Base-by-base conservation (phyloP, 1,140 invertebrate genomes). In the Drosophila lini region DNA sequence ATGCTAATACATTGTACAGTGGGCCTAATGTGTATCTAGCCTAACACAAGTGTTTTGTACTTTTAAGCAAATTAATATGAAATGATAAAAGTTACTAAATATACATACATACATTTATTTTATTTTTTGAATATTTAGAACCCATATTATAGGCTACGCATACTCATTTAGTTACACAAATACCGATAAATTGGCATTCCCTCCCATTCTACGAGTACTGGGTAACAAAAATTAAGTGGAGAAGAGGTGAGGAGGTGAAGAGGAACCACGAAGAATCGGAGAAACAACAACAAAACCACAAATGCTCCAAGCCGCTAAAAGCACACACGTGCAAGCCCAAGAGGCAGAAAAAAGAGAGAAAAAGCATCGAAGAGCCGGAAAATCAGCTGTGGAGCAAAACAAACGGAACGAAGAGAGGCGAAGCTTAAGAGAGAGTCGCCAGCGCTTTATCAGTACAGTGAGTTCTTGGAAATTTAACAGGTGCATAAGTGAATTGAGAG, bases 321-420 rank as follows among this genome's bases (percentile, higher is more conserved):
- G 36, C 70, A 64, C 47, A 70, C 74, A 76, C 74, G 74, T 76
- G 74, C 74, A 68, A 38, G 32, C 40, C 3, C 5, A 69, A 48
- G 50, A 52, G 32, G 22, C 28, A 44, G 31, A 73, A 36, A 11
- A 15, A 31, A 69, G 61, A 76, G 61, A 65, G 53, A 60, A 16
- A 15, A n/a, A 52, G 40, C 9, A 19, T 40, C 36, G 10, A 48
- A 50, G 61, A 77, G 64, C 50, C 56, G 48, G 28, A 47, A 65
- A 76, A 60, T 57, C 74, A 77, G 74, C 74, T 77, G 74, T 68
- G 62, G 52, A 69, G 61, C 71, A 76, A 76, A 77, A 76, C 73
- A 76, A 76, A 77, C 56, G 63, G 13, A 16, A 22, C 31, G 16
- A 78, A 78, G 75, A 77, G 74, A 77, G 16, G 16, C 38, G 3